phyloP scores from a whole-genome alignment of 2,797 vertebrate genomes.

The Thaleichthys pacificus region DNA sequence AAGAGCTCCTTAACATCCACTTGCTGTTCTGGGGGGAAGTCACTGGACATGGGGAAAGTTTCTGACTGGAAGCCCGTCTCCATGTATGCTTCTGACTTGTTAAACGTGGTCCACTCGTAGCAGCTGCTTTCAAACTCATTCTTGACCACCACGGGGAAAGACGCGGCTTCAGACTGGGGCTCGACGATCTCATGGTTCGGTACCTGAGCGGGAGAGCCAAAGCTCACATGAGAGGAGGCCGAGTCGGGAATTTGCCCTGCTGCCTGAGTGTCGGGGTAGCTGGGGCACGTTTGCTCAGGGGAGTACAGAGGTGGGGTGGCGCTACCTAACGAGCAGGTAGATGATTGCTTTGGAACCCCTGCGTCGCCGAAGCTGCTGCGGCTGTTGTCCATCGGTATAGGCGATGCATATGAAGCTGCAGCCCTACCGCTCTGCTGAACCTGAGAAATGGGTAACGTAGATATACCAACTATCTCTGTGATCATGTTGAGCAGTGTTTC shows the following conservation, averaged over 20 bases:
- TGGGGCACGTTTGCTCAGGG: conserved; percentile 74
- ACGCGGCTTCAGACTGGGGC: conserved; percentile 74
- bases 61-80: conserved; percentile 80
- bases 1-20: conserved; percentile 83
- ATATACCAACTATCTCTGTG: conserved; percentile 94
- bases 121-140: conserved; percentile 87
- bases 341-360: conserved; percentile 73
- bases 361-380: conserved; percentile 68
- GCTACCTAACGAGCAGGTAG: conserved; percentile 68
- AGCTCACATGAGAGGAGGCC: conserved; percentile 70
- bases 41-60: conserved; percentile 77
- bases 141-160: conserved; percentile 84
- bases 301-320: conserved; percentile 69
- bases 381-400: conserved; percentile 62
- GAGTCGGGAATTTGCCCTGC: conserved; percentile 71
- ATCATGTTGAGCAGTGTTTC: conserved; percentile 97
- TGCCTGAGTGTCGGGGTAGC: conserved; percentile 74
- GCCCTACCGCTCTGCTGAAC: conserved; percentile 74
- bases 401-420: conserved; percentile 70
- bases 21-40: conserved; percentile 78
- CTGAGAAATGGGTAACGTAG: conserved; percentile 84
- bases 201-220: conserved; percentile 56
- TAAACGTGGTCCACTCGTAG: conserved; percentile 86
- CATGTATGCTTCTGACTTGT: conserved; percentile 75
- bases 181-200: conserved; percentile 62